Evolutionary conservation across 2,113 vertebrate species (phyloP).

Genomic region (Bostrychus sinensis): DNA sequence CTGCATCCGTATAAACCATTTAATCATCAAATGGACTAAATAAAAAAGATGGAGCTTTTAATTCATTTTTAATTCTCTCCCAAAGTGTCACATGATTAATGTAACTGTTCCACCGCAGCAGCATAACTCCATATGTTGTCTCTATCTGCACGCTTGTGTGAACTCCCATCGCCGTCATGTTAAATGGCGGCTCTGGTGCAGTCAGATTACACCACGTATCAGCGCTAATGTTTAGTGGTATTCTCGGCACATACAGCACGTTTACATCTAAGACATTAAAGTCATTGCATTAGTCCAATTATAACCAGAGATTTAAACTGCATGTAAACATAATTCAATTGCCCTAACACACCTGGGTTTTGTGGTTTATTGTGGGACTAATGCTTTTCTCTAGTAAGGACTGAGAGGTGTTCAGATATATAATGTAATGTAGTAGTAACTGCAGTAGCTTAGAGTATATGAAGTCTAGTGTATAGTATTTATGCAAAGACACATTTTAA

Average conservation of each 20-base stretch:
- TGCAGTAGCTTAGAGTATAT: too few species aligned
- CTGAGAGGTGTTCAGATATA: too few species aligned
- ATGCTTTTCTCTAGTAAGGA: too few species aligned
- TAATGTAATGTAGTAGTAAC: too few species aligned
- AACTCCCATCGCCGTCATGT: conserved; percentile 37
- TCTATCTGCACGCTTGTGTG: conserved; percentile 17
- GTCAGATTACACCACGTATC: conserved; percentile 15
- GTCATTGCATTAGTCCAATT: too few species aligned
- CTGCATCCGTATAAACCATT: background rate
- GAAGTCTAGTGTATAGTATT: too few species aligned
- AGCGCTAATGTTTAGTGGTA: background rate
- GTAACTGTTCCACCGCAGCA: conserved; percentile 16
- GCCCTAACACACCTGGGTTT: too few species aligned
- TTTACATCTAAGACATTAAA: background rate
- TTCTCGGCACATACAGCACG: background rate
- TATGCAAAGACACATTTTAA: too few species aligned
- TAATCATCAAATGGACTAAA: conserved; percentile 15
- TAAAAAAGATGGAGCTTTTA: conserved; percentile 13
- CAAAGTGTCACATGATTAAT: conserved; percentile 43
- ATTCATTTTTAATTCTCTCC: conserved; percentile 38
- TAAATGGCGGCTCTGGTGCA: conserved; percentile 36
- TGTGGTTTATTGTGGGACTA: too few species aligned
- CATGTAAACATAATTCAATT: too few species aligned
- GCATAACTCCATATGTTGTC: conserved; percentile 13
- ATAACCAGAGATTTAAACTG: too few species aligned